phyloP scores from a whole-genome alignment of 1,140 invertebrate genomes.

The Diachasmimorpha longicaudata region DNA sequence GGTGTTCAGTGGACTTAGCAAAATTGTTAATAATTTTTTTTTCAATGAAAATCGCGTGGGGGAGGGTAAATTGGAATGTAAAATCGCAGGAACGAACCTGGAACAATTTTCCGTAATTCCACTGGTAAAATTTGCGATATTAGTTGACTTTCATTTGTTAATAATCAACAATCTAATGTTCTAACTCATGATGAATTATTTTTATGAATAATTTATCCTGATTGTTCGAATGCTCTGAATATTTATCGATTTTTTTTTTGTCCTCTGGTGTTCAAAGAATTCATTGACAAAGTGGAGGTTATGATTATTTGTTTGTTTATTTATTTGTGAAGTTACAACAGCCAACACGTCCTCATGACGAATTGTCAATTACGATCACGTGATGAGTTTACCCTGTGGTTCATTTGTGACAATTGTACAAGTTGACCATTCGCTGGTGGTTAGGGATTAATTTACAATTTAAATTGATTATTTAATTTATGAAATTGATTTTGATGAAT shows the following conservation, averaged over 20 bases:
- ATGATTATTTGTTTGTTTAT: background rate
- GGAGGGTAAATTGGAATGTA: background rate
- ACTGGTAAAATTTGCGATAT: background rate
- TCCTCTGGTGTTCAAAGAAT: background rate
- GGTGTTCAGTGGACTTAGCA: too few relatives aligned
- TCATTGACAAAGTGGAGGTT: background rate
- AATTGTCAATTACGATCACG: background rate
- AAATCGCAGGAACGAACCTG: background rate
- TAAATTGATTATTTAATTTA: background rate
- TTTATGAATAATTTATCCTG: too few relatives aligned
- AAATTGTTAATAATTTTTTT: too few relatives aligned
- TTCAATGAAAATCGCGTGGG: too few relatives aligned
- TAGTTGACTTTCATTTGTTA: background rate
- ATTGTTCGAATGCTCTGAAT: too few relatives aligned
- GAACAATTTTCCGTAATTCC: slow-evolving; percentile 1
- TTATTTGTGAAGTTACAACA: background rate
- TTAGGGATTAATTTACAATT: slow-evolving; percentile 7
- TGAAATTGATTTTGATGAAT: background rate
- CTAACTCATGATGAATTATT: too few relatives aligned
- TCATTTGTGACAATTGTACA: slow-evolving; percentile 37
- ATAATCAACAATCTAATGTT: background rate
- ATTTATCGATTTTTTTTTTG: background rate
- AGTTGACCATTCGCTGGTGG: slow-evolving; percentile 42
- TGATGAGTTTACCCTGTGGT: background rate
- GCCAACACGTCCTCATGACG: background rate